Base-by-base conservation (phyloP, 30 jellyfish, hydroid and myxozoan genomes). In the Catostylus mosaicus region DNA sequence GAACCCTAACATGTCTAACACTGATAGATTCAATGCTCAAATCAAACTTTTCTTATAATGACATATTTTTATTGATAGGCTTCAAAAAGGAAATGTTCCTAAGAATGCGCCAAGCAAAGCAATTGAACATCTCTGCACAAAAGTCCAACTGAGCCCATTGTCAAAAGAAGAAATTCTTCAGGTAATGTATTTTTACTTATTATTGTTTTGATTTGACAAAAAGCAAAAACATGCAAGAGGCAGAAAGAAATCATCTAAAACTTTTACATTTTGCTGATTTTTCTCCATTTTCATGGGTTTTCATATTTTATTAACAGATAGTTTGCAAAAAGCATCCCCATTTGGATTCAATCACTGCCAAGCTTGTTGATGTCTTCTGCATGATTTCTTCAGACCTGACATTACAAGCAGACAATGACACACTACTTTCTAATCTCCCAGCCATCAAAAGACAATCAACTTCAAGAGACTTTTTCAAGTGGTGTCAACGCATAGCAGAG, bases 391-490 rank as follows among this genome's bases (percentile, higher is more conserved):
- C 90, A 0, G 97, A 90, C 74, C 77, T 65, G 35, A 85, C 59
- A 20, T 63, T 90, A 52, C 54, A 47, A 43, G 43, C 97, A 12
- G 63, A 70, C 1, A 57, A 84, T 18, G 97, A 90, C 63, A 83
- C 92, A 16, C 73, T 43, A 14, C 75, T 72, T 12, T 73, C 88
- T 6, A 65, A 71, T 22, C 54, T 86, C 3, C 83, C 89, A 50
- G 36, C 73, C 29, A 76, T 48, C 77, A 72, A 75, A 78, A 65
- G 94, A 35, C 81, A 67, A 20, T 74, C 88, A 8, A 80, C 98
- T 35, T 65, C 94, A 5, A 74, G 98, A 11, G 96, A 93, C 61
- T 77, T 93, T 70, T 72, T 93, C 75, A 93, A 87, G 34, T 93
- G 98, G 98, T 82, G 96, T 56, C 75, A 57, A 38, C 77, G 97